Base-by-base conservation (phyloP, 2,888 invertebrate genomes). In the Lochmaea crataegi region DNA sequence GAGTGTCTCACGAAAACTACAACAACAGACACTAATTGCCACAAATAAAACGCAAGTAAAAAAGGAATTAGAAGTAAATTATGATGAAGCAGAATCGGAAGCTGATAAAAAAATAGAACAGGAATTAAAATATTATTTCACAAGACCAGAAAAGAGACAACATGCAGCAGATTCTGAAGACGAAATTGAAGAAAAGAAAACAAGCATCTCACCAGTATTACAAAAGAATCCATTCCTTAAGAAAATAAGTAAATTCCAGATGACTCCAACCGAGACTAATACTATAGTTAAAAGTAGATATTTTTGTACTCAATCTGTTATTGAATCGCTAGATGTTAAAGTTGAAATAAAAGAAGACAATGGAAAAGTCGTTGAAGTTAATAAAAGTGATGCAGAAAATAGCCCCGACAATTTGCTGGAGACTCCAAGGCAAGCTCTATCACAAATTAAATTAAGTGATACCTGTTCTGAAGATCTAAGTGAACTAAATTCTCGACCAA, bases 201-300 rank as follows among this genome's bases (percentile, higher is more conserved):
- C 83, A 38, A 86, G 84, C 79, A 72, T 74, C 9, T 89, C 89
- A 16, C 89, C 89, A 0, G 87, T 89, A 76, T 76, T 89, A 66
- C 83, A 79, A 76, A 85, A 81, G 11, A 84, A 85, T 42, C 86
- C 85, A 9, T 86, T 86, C 72, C 82, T 85, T 0, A 88, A 88
- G 80, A 87, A 86, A 83, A 80, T 90, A 2, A 90, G 90, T 78
- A 87, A 86, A 77, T 90, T 90, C 74, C 88, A 88, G 69, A 84
- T 88, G 78, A 90, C 89, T 0, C 80, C 87, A 1, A 76, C 88
- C 68, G 86, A 81, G 72, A 74, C 86, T 68, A 82, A 85, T 80
- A 84, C 77, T 22, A 60, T 90, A n/a, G 88, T 91, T 4, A 89
- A 90, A 79, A 92, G 92, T 80, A 89, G 90, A 70, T 92, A 90